Evolutionary conservation across 2,113 vertebrate genomes (phyloP), one percentile per base, ranked within the genome.

Genomic region (Beaufortia kweichowensis): DNA sequence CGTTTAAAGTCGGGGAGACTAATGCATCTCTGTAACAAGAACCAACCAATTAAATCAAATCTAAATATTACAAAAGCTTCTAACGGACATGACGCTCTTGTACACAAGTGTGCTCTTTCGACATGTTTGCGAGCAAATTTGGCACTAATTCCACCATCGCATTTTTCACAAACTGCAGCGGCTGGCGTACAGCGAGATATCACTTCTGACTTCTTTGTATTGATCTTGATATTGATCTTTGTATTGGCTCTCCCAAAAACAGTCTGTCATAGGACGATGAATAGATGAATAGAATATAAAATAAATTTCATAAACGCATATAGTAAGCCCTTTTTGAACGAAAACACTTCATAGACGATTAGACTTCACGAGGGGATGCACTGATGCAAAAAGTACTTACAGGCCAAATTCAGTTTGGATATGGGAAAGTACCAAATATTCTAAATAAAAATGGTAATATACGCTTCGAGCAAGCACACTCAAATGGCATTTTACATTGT

Each of bases 181-280:
- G 83, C 79, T 89, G 90, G 89, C 88, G 86, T 82, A 83, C 85
- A 85, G 88, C 85, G 73, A 77, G 83, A 86, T 87, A 86, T 75
- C 28, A 79, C 78, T 64, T 79, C 72, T 12, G 68, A 90, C 91
- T 91, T 91, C 90, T 89, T 89, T 82, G 90, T 89, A 83, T 88
- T 90, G 88, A 91, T 91, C 90, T 89, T 89, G 82, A 90, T 89
- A 83, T 88, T 90, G 88, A 87, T 83, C 76, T 87, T 75, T 84
- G 86, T 67, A 86, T 85, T 84, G 77, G 80, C 83, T 83, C 75
- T 85, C 86, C 78, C 35, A 64, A 81, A 79, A 80, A 53, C 33
- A 61, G 56, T 71, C 82, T 83, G 70, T 84, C 75, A 86, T 74
- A 77, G 77, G 77, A 87, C 78, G 35, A 33, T 17, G 76, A 81